phyloP scores from a whole-genome alignment of 2,797 vertebrate species.

The Tenualosa thibaudeaui region DNA sequence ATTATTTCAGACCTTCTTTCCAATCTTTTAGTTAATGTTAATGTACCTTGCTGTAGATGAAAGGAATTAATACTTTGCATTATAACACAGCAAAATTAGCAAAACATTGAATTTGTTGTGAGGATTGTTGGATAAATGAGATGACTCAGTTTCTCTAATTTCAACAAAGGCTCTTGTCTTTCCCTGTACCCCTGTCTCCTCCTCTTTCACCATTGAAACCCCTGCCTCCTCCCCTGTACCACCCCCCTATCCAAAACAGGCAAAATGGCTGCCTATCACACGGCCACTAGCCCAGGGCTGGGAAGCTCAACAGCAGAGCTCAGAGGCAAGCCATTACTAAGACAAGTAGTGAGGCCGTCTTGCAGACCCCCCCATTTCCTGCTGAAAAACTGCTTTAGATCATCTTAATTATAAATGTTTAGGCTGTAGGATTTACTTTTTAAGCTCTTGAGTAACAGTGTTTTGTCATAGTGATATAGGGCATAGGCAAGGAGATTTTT shows the following conservation, averaged over 20 bases:
- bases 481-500: neutral
- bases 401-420: neutral
- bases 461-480: neutral
- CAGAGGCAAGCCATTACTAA: neutral
- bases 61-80: neutral
- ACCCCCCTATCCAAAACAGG: conserved; percentile 25
- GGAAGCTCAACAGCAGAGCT: neutral
- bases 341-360: neutral
- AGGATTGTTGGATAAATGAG: neutral
- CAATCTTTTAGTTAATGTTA: neutral
- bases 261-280: conserved; percentile 45
- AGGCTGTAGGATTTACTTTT: neutral
- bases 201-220: conserved; percentile 21
- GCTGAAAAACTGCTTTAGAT: neutral
- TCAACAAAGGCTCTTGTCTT: conserved; percentile 22
- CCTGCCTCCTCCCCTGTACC: neutral
- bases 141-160: neutral
- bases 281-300: neutral
- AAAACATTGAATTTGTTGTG: neutral
- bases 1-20: neutral
- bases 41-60: neutral
- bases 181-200: conserved; percentile 10
- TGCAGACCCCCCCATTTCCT: neutral
- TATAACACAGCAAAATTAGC: neutral
- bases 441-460: neutral